phyloP scores from a whole-genome alignment of 2,113 vertebrate species.

The Trogon melanurus region DNA sequence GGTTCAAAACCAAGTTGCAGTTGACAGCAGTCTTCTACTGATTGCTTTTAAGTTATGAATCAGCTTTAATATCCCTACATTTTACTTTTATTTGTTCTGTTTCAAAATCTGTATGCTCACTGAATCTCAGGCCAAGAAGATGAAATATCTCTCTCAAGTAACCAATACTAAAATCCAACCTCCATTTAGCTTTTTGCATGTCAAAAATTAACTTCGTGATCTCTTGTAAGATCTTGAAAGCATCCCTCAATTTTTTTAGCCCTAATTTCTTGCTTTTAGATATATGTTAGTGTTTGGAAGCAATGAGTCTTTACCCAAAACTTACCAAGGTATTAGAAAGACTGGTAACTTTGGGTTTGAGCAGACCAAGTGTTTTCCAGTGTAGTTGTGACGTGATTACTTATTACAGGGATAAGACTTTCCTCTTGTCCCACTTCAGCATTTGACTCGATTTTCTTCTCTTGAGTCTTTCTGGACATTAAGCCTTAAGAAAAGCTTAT shows the following conservation, averaged over 20 bases:
- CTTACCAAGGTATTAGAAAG: not conserved
- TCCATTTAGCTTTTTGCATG: not conserved
- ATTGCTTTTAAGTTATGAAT: not conserved
- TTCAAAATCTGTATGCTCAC: not conserved
- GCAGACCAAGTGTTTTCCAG: not conserved
- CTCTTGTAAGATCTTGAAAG: not conserved
- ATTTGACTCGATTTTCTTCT: not conserved
- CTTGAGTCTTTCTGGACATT: constrained; percentile 3
- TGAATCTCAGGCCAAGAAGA: not conserved
- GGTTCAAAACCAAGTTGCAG: not conserved
- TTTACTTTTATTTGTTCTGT: not conserved
- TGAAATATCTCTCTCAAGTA: not conserved
- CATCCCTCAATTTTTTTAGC: not conserved
- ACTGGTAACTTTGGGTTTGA: not conserved
- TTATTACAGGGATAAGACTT: not conserved
- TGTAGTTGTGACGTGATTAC: not conserved
- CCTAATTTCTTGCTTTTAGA: not conserved
- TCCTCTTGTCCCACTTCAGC: not conserved
- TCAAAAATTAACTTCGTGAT: not conserved
- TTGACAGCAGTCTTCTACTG: not conserved
- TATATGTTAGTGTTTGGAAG: not conserved
- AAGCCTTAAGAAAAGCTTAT: not conserved
- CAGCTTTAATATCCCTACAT: not conserved
- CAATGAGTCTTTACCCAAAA: not conserved
- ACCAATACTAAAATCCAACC: not conserved